Conservation (phyloP, 2,888 invertebrate genomes). For the Patella depressa region DNA sequence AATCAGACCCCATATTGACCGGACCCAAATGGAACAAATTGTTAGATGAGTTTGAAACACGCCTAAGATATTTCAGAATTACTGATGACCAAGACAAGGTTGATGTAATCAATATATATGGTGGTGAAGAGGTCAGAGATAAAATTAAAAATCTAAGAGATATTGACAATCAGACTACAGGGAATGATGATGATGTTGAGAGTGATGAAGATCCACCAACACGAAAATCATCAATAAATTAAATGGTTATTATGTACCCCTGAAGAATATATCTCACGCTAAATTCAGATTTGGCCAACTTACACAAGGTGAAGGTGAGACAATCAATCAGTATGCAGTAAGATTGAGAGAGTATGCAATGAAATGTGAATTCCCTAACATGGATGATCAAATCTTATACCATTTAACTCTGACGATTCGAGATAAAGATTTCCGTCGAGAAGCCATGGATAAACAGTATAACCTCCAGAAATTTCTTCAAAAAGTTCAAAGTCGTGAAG, state of each 20-base stretch:
- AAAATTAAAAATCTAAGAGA: not conserved
- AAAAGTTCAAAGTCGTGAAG: not conserved
- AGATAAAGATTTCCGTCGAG: not conserved
- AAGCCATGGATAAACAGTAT: conserved; percentile 5
- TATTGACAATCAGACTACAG: not conserved
- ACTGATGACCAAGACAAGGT: not conserved
- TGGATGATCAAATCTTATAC: conserved; percentile 1
- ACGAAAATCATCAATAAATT: not conserved
- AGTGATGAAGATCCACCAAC: not conserved
- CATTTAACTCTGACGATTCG: not conserved
- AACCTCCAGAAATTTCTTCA: not conserved
- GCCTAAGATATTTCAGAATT: not conserved
- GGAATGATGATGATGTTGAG: not conserved
- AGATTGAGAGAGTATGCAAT: not conserved
- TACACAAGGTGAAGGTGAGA: not conserved
- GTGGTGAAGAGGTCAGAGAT: not conserved
- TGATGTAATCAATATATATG: not conserved
- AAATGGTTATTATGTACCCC: not conserved
- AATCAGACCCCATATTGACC: conserved; percentile 1
- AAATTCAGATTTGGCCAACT: not conserved
- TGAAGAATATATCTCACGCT: not conserved
- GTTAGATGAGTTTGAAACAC: conserved; percentile 4
- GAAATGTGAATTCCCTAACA: not conserved
- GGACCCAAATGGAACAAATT: not conserved
- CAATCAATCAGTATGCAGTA: conserved; percentile 1